Evolutionary conservation across 2,888 invertebrate species (phyloP).

Genomic region (Diarsia dahlii): DNA sequence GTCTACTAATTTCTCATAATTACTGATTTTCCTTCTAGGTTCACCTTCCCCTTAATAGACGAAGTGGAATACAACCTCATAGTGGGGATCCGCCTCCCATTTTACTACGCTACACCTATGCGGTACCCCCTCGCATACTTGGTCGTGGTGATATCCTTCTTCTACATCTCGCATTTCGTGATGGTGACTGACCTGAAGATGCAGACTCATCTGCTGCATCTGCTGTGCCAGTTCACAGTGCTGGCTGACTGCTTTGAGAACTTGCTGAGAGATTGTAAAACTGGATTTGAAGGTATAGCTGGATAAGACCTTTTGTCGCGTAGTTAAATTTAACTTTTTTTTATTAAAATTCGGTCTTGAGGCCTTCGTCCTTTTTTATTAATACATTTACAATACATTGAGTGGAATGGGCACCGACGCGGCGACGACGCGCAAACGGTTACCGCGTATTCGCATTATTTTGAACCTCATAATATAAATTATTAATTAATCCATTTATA

Average conservation of each 20-base stretch:
- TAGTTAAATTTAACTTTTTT: too few species aligned
- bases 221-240: constrained; percentile 82
- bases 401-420: too few species aligned
- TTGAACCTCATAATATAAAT: too few species aligned
- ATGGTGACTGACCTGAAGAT: constrained; percentile 82
- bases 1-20: background rate
- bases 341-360: too few species aligned
- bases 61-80: constrained; percentile 83
- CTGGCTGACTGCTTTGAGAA: constrained; percentile 82
- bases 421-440: too few species aligned
- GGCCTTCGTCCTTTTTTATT: too few species aligned
- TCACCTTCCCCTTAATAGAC: constrained; percentile 79
- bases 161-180: constrained; percentile 79
- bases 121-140: constrained; percentile 76
- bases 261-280: constrained; percentile 75
- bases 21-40: constrained; percentile 73
- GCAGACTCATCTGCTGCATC: constrained; percentile 81
- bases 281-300: constrained; percentile 69
- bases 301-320: background rate
- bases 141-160: constrained; percentile 72
- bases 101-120: constrained; percentile 70
- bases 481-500: too few species aligned
- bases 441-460: too few species aligned
- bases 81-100: constrained; percentile 77
- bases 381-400: background rate